phyloP scores from a whole-genome alignment of 2,888 invertebrate species.

The Drosophila demipolita region DNA sequence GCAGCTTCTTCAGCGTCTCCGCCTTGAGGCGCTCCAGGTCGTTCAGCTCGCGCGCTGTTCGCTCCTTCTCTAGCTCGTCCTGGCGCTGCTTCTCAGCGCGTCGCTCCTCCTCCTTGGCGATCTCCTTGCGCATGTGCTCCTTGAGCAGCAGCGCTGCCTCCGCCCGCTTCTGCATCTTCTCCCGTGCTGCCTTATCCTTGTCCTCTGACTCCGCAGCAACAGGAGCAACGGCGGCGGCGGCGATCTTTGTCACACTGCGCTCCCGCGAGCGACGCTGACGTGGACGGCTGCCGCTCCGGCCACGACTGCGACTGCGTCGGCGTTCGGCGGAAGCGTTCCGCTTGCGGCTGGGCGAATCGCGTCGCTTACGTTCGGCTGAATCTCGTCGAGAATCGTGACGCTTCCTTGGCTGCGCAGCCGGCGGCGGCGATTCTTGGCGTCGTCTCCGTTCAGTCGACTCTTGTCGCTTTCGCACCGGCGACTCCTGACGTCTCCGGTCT shows the following conservation, averaged over 20 bases:
- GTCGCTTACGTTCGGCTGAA: slow-evolving; percentile 46
- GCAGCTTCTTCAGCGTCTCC: slow-evolving; percentile 83
- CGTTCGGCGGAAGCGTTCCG: slow-evolving; percentile 48
- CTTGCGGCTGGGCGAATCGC: slow-evolving; percentile 51
- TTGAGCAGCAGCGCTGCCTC: slow-evolving; percentile 86
- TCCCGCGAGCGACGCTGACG: slow-evolving; percentile 47
- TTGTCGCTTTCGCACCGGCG: slow-evolving; percentile 31
- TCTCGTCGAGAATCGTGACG: slow-evolving; percentile 50
- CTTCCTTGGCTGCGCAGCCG: slow-evolving; percentile 40
- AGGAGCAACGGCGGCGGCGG: slow-evolving; percentile 22
- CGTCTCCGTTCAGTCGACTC: slow-evolving; percentile 26
- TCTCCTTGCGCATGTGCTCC: slow-evolving; percentile 87
- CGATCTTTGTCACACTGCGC: slow-evolving; percentile 35
- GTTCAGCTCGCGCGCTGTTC: slow-evolving; percentile 82
- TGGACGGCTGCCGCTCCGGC: slow-evolving; percentile 54
- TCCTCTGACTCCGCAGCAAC: slow-evolving; percentile 58
- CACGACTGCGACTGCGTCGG: slow-evolving; percentile 57
- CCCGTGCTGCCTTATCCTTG: slow-evolving; percentile 81
- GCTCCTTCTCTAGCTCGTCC: slow-evolving; percentile 83
- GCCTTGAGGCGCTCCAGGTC: slow-evolving; percentile 84
- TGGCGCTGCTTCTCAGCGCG: slow-evolving; percentile 85
- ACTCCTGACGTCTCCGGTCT: slow-evolving; percentile 21
- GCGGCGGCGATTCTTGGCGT: slow-evolving; percentile 33
- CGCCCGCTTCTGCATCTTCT: slow-evolving; percentile 85
- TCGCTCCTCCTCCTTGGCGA: slow-evolving; percentile 87